Evolutionary conservation across 1,140 invertebrate genomes (phyloP).

Genomic region (Eurytemora carolleeae): DNA sequence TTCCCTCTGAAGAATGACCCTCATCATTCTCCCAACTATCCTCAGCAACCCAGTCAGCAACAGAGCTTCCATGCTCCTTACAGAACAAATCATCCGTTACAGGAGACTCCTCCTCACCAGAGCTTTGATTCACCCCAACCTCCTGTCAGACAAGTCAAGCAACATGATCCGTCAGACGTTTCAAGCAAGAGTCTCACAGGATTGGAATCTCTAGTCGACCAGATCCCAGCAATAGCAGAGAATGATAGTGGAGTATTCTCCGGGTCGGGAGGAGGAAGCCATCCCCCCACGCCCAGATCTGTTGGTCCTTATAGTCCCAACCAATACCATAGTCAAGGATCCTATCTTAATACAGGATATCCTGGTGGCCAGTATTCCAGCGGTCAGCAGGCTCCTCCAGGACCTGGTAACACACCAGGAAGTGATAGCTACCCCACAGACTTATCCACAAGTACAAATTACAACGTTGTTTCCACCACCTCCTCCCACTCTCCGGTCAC

Average conservation of each 20-base stretch:
- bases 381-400: constrained; percentile 16
- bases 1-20: neutral
- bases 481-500: constrained; percentile 21
- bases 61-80: neutral
- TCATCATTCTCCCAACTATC: neutral
- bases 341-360: constrained; percentile 16
- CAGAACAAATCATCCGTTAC: neutral
- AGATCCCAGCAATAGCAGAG: constrained; percentile 65
- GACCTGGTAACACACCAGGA: constrained; percentile 16
- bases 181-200: constrained; percentile 67
- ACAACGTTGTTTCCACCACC: constrained; percentile 17
- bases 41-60: neutral
- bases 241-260: constrained; percentile 20
- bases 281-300: constrained; percentile 18
- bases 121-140: neutral
- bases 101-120: neutral
- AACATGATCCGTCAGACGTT: constrained; percentile 41
- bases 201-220: constrained; percentile 66
- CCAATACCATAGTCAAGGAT: constrained; percentile 16
- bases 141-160: constrained; percentile 18
- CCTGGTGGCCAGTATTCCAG: constrained; percentile 15
- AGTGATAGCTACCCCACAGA: constrained; percentile 16
- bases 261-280: constrained; percentile 20
- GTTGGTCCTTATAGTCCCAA: constrained; percentile 16
- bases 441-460: constrained; percentile 18